Evolutionary conservation across 2,113 vertebrate genomes (phyloP).

Genomic region (Rhabdomys dilectus): DNA sequence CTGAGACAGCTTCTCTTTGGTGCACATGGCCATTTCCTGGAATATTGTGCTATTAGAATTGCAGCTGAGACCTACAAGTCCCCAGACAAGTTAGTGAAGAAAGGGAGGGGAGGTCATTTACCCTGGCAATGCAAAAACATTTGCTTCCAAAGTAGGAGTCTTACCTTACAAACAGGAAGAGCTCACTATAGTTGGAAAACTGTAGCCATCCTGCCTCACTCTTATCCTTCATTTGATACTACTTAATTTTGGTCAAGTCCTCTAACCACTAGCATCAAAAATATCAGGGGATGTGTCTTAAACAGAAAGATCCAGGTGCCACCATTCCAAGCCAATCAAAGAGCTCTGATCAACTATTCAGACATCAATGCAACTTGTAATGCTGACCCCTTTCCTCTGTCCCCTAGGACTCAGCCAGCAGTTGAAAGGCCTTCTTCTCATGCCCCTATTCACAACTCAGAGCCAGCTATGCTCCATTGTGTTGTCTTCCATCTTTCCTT

Average conservation of each 20-base stretch:
- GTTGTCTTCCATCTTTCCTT: conserved; percentile 23
- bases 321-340: not conserved
- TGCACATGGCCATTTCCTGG: fast-evolving
- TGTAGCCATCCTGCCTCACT: not conserved
- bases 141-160: not conserved
- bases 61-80: not conserved
- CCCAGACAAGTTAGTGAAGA: conserved; percentile 5
- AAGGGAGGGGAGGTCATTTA: not conserved
- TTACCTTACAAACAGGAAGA: not conserved
- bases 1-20: not conserved
- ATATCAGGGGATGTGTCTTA: not conserved
- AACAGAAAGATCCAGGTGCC: conserved; percentile 43
- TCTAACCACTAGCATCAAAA: not conserved
- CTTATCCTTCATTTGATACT: not conserved
- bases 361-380: conserved; percentile 27
- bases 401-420: conserved; percentile 27
- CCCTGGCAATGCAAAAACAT: not conserved
- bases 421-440: not conserved
- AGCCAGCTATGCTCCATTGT: not conserved
- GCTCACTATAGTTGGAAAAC: not conserved
- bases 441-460: not conserved
- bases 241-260: not conserved
- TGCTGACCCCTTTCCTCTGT: not conserved
- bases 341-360: not conserved
- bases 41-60: not conserved